These are phyloP conservation scores for Rattus rattus DNA, from an alignment of 2,113 vertebrate genomes.

Conservation along the genomic window DNA sequence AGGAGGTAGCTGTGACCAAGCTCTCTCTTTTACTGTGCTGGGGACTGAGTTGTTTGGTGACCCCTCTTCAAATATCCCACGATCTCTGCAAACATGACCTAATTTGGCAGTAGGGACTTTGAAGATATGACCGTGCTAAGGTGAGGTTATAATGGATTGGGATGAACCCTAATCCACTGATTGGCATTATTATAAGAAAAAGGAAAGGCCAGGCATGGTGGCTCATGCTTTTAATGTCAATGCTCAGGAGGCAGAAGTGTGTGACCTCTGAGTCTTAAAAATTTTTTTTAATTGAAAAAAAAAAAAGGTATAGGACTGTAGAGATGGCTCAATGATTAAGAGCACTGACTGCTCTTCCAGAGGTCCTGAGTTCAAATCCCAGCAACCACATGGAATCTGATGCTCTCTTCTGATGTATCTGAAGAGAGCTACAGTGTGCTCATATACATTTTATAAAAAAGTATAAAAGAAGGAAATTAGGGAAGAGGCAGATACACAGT, in stretches of 20 bases:
- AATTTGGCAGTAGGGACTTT: neutral
- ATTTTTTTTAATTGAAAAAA: neutral
- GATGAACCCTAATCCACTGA: neutral
- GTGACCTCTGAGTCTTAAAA: neutral
- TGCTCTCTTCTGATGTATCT: too few species aligned
- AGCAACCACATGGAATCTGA: too few species aligned
- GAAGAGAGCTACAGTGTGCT: too few species aligned
- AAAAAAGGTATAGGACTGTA: too few species aligned
- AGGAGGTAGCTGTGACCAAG: neutral
- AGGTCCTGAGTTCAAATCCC: too few species aligned
- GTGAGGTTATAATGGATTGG: neutral
- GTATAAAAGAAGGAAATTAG: neutral
- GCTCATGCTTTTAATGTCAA: neutral
- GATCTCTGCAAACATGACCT: neutral
- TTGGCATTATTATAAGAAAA: neutral
- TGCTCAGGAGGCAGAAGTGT: neutral
- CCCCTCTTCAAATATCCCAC: neutral
- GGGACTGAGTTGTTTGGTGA: neutral
- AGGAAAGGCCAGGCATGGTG: neutral
- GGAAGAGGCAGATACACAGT: neutral
- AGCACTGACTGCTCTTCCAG: too few species aligned
- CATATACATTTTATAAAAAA: neutral
- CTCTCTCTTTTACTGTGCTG: fast-evolving
- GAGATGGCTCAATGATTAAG: too few species aligned
- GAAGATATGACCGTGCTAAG: neutral